A percentile compares a stretch with the other conserved stretches of the same genome.
phyloP scores from a whole-genome alignment of 30 jellyfish, hydroid and myxozoan species.

The Aurelia aurita complex sp. Pacific region DNA sequence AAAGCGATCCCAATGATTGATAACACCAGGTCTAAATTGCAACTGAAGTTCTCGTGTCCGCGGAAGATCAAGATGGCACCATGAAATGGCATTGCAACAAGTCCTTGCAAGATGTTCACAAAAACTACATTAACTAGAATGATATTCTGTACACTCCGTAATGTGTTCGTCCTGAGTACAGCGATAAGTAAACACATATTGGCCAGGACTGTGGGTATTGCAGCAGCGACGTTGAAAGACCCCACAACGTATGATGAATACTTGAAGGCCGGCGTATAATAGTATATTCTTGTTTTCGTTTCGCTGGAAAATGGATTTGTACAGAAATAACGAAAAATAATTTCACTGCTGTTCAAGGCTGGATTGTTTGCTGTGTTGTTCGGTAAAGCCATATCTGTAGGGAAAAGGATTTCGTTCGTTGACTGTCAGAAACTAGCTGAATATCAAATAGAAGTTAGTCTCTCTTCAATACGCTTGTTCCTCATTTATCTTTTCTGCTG shows the following conservation, averaged over 20 bases:
- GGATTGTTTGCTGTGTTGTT: neutral
- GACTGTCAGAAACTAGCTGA: no score
- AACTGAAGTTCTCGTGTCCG: slow-evolving; percentile 4
- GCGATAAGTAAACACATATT: slow-evolving; percentile 27
- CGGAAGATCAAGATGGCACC: slow-evolving; percentile 16
- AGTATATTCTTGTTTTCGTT: neutral
- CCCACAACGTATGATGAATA: slow-evolving; percentile 12
- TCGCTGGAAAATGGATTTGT: neutral
- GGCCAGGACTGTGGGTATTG: slow-evolving; percentile 27
- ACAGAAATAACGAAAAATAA: neutral
- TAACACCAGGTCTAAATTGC: neutral
- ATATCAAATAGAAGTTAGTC: no score
- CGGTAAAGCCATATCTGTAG: no score
- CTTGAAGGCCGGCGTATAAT: neutral
- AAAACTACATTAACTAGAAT: slow-evolving; percentile 19
- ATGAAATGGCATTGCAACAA: slow-evolving; percentile 30
- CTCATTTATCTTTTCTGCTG: no score
- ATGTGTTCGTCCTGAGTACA: slow-evolving; percentile 1
- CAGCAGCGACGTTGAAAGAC: slow-evolving; percentile 17
- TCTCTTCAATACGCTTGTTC: no score
- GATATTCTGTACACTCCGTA: slow-evolving; percentile 18
- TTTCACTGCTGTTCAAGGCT: neutral
- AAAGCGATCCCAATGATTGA: slow-evolving; percentile 40
- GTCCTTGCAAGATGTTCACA: slow-evolving; percentile 30
- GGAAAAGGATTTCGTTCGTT: no score